Base-by-base conservation (phyloP, 2,113 vertebrate species). In the Scartelaos histophorus region DNA sequence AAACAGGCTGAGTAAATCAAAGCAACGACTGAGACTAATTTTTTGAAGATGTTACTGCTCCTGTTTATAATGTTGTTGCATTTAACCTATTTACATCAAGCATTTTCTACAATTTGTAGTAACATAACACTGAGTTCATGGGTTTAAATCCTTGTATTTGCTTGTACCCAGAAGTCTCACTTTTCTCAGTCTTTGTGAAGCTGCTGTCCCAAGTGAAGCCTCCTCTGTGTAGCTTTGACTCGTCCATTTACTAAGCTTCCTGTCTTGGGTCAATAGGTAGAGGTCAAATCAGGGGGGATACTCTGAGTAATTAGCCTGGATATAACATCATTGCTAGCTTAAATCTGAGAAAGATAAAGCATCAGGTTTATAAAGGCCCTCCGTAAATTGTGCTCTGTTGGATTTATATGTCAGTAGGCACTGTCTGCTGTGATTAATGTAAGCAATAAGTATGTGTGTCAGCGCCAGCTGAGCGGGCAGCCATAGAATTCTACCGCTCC, bases 201-300 rank as follows among this genome's bases (percentile, higher is more conserved):
- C 56, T 54, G 13, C 47, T 71, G 43, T 70, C 15, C 22, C 57
- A 81, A 75, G 64, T 45, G 56, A 76, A 73, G 66, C 49, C 51
- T 54, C 51, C 78, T 58, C 38, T 53, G 34, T 69, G 25, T 45
- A 54, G 64, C 1, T 21, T 1, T 85, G 75, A 84, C 84, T 78
- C 74, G 66, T 78, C 66, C 79, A 72, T 79, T 73, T 73, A 74
- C 73, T 75, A 86, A 73, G 74, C 77, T 86, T 90, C 79, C 82
- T 82, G 82, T 75, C 74, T 69, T 6, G 74, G 85, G 85, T 86
- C 85, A 86, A 74, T 74, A 67, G 80, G 73, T 71, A 80, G 61
- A 76, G 87, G 85, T 88, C 77, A 85, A 71, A 78, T 56, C 51
- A 54, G 66, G 83, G 65, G 67, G 78, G 71, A 56, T 71, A 57